Evolutionary conservation across 2,888 invertebrate genomes (phyloP), one percentile per base, ranked within the genome.

Genomic region (Congeria kusceri): DNA sequence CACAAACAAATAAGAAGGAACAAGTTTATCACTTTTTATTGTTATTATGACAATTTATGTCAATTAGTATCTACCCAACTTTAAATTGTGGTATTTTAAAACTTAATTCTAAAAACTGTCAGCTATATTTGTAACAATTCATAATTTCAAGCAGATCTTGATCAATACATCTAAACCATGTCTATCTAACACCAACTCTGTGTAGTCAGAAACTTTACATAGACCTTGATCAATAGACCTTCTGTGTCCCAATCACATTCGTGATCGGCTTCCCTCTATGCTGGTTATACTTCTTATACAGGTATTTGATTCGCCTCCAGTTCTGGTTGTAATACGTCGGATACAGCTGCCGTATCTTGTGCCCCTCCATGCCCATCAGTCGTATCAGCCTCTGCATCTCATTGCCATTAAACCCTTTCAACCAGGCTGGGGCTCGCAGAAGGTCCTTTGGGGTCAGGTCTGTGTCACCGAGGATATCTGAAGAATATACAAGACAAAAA

Each of bases 381-480:
- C 93, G 79, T 0, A 87, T 64, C 13, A 93, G 75, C 20, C 93
- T 73, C 75, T 92, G 91, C 58, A 91, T 96, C 94, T 98, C 98
- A 91, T 97, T 96, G 0, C 97, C 98, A 20, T 95, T 95, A 61
- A 98, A 96, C 63, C 98, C 99, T 88, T 97, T 95, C 46, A 99
- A 94, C 98, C 98, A 99, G 0, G 95, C 94, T 0, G 99, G 99
- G 7, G 98, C 95, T 78, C 96, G 96, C 18, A 98, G 93, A 18
- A 98, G 95, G 91, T 96, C 96, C 0, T 96, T 96, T 0, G 99
- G 98, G 92, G 98, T 97, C 7, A 96, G 86, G 20, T 95, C 95
- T 44, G 97, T 97, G 90, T 96, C 96, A 1, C 99, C 99, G 66
- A 99, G 95, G 75, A 99, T 98, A 93, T 99, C 95, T 94, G 87